phyloP scores from a whole-genome alignment of 2,888 invertebrate species.

The Ceratothoa steindachneri region DNA sequence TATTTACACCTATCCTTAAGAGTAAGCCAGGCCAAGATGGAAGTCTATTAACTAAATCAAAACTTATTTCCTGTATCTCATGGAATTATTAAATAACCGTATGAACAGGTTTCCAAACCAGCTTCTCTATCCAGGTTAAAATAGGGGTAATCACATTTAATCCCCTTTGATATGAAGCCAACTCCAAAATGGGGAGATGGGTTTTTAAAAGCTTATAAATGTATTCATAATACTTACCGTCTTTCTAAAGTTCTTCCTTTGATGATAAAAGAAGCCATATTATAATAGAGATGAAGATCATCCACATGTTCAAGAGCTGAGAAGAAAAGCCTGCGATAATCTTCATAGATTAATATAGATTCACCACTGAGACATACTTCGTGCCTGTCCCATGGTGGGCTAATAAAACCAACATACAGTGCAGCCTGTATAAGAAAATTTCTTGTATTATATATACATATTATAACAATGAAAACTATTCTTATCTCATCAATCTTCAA shows the following conservation, averaged over 20 bases:
- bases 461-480: slow-evolving; percentile 54
- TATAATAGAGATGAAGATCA: slow-evolving; percentile 64
- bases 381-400: slow-evolving; percentile 56
- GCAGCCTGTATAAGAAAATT: slow-evolving; percentile 53
- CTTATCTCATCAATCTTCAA: too few species aligned
- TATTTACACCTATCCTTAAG: too few species aligned
- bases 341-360: slow-evolving; percentile 54
- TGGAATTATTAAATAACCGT: too few species aligned
- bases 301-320: slow-evolving; percentile 61
- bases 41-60: too few species aligned
- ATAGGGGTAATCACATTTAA: too few species aligned
- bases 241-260: slow-evolving; percentile 61
- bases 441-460: slow-evolving; percentile 51
- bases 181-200: too few species aligned
- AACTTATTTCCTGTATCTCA: too few species aligned
- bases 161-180: too few species aligned
- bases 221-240: slow-evolving; percentile 41
- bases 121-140: too few species aligned
- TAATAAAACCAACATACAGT: slow-evolving; percentile 56
- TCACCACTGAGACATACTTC: slow-evolving; percentile 60
- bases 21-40: too few species aligned
- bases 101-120: too few species aligned
- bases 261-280: slow-evolving; percentile 62
- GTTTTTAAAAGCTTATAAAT: too few species aligned
- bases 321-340: slow-evolving; percentile 57